phyloP scores from a whole-genome alignment of 2,797 vertebrate genomes.

The Decapterus maruadsi region DNA sequence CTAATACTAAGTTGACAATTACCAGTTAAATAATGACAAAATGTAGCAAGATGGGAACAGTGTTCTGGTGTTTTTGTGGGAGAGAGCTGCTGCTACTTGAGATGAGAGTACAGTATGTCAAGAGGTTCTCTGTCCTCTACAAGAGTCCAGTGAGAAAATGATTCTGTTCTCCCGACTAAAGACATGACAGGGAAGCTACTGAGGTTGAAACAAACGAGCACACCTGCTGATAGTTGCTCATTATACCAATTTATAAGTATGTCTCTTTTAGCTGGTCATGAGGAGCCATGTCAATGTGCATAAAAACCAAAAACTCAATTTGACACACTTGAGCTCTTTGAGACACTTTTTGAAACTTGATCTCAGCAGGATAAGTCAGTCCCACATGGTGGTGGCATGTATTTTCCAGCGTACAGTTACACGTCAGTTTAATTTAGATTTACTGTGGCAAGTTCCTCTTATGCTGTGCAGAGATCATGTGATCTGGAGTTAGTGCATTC shows the following conservation, averaged over 20 bases:
- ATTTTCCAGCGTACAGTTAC: background rate
- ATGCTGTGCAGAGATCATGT: background rate
- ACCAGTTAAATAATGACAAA: constrained; percentile 1
- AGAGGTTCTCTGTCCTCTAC: background rate
- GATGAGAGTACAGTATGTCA: background rate
- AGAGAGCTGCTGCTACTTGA: background rate
- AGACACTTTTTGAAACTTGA: background rate
- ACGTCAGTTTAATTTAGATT: constrained; percentile 11
- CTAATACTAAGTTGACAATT: constrained; percentile 9
- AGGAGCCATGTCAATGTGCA: background rate
- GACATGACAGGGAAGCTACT: constrained; percentile 2
- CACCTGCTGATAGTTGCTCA: background rate
- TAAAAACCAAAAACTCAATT: background rate
- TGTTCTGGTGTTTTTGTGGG: constrained; percentile 8
- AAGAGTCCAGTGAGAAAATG: constrained; percentile 19
- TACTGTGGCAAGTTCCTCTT: constrained; percentile 6
- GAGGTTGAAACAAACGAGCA: constrained; percentile 5
- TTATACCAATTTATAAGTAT: background rate
- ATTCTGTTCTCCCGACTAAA: constrained; percentile 15
- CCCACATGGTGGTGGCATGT: constrained; percentile 1
- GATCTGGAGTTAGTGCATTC: background rate
- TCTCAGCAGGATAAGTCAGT: constrained; percentile 5
- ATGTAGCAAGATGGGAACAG: background rate
- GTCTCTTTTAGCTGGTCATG: background rate
- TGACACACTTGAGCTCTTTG: constrained; percentile 2